Base-by-base conservation (phyloP, 2,113 vertebrate genomes). In the Theropithecus gelada region DNA sequence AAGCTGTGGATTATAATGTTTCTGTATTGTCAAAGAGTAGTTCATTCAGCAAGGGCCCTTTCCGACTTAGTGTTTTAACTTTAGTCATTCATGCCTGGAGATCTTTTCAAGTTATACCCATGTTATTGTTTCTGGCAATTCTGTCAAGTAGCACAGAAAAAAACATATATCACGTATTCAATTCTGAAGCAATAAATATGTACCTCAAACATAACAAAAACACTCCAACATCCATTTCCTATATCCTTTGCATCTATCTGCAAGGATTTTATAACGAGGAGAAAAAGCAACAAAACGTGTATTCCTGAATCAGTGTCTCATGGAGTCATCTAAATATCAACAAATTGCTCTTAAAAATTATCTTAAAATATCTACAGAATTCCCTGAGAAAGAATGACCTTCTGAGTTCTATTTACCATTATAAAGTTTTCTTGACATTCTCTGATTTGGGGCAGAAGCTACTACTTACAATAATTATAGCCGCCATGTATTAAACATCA, bases 361-460 rank as follows among this genome's bases (percentile, higher is more conserved):
- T 14, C 25, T 18, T 32, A 91, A 90, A 96, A 40, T 55, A 7
- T 88, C 8, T 23, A 88, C 2, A 43, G 14, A 57, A 81, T 88
- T 88, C 91, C 55, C 16, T 6, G 92, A 59, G 32, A 14, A 78
- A 81, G 40, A 92, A 78, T 40, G 59, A 13, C 20, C 30, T 88
- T 57, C 75, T 96, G 40, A 96, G 23, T 80, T 90, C 27, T 83
- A 35, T 84, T 94, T 79, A 84, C 8, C 2, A 45, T 92, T 85
- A 68, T 70, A 20, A 75, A n/a, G 12, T 0, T 90, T 11, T 86
- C 64, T 38, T 92, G 57, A 50, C n/a, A 82, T 55, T 72, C 88
- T 86, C 48, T 84, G 40, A 88, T 38, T 75, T 93, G 8, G 25
- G 8, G 17, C 27, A 90, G 23, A 90, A 96, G 23, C 32, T 79